Evolutionary conservation across 2,797 vertebrate genomes (phyloP).

Genomic region (Eulemur rubriventer): DNA sequence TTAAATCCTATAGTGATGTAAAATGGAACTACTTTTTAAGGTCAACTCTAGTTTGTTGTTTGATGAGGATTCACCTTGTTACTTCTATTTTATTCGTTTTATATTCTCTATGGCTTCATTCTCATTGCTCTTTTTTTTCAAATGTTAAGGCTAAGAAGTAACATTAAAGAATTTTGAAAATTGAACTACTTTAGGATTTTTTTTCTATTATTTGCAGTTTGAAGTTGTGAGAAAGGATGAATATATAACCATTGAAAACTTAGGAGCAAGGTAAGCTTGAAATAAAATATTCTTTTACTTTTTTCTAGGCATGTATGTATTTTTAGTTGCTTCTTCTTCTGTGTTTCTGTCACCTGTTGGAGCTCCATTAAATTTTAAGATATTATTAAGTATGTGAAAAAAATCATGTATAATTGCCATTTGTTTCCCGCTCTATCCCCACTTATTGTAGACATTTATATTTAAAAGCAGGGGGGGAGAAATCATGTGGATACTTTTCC

Average conservation of each 20-base stretch:
- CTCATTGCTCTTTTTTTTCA: conserved; percentile 25
- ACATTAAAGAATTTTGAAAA: conserved; percentile 60
- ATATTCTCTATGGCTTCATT: conserved; percentile 5
- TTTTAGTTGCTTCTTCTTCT: conserved; percentile 3
- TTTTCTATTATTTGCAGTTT: conserved; percentile 69
- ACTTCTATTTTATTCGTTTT: conserved; percentile 55
- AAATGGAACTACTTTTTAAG: conserved; percentile 31
- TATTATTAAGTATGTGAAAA: not conserved
- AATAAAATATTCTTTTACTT: conserved; percentile 4
- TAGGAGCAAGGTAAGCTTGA: conserved; percentile 79
- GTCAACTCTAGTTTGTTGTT: not conserved
- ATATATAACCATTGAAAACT: conserved; percentile 77
- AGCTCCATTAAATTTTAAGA: not conserved
- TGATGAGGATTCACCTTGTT: conserved; percentile 1
- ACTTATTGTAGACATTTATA: conserved; percentile 16
- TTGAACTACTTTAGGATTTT: conserved; percentile 51
- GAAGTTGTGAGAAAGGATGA: conserved; percentile 78
- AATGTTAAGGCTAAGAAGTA: conserved; percentile 39
- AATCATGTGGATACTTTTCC: conserved; percentile 7
- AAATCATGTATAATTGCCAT: not conserved
- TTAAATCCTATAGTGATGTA: conserved; percentile 26
- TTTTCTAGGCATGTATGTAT: not conserved
- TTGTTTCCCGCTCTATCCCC: not conserved
- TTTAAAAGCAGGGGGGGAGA: conserved; percentile 1
- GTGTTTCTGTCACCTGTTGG: not conserved